Base-by-base conservation (phyloP, 2,888 invertebrate genomes). In the Caradrina kadenii region DNA sequence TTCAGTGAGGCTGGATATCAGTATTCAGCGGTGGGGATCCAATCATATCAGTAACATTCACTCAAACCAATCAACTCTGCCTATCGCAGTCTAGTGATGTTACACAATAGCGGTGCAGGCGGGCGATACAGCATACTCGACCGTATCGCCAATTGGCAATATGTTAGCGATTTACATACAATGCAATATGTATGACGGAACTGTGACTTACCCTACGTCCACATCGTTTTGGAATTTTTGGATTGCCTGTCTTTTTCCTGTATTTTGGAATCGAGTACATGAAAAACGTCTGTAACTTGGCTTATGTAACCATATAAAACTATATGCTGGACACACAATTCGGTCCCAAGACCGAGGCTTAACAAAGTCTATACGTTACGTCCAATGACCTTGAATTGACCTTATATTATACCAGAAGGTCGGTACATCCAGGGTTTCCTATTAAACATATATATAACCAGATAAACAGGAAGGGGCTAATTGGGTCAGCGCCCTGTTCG, bases 21-120 rank as follows among this genome's bases (percentile, higher is more conserved):
- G 35, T 45, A 56, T 52, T 65, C 45, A 62, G 60, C 54, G 49
- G 54, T 68, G 56, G n/a, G 63, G 21, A 64, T 45, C 62, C 65
- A 79, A 79, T 74, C 64, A 74, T 79, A 68, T 68, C 68, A 59
- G 55, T 61, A n/a, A 56, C 66, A 59, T 72, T 72, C 73, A 72
- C 53, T 72, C 64, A 53, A 49, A 62, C 72, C 73, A 64, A 64
- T 72, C 73, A 71, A 52, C 52, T 61, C 15, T 2, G 19, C 19
- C 48, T 63, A 42, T 63, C 48, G n/a, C 49, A 52, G 76, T 60
- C 52, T 52, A 35, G 31, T 69, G 76, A n/a, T 42, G 50, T 42
- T 56, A 60, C 48, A 60, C 26, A 71, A 75, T 39, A 48, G 63
- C 15, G 42, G 50, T 60, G 26, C 31, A 62, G 39, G 19, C 31